A percentile compares a stretch with the other conserved stretches of the same genome.
Conservation (phyloP, 2,888 invertebrate genomes). For the Sussaba pulchella region DNA sequence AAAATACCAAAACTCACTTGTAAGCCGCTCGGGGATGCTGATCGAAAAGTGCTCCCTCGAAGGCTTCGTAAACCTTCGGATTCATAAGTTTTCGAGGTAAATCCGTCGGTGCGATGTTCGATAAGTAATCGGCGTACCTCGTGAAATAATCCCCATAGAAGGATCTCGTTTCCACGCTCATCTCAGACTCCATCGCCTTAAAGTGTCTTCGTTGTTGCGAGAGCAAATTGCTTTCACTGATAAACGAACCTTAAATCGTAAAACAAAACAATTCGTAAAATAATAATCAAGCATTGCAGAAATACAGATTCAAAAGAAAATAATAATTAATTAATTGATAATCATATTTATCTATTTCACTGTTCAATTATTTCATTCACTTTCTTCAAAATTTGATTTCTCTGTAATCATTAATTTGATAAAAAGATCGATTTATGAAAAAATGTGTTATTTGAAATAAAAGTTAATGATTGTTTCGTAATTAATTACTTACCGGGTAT, state of each 20-base stretch:
- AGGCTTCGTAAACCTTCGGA: conserved; percentile 86
- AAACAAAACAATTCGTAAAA: neutral
- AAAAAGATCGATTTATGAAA: too few relatives aligned
- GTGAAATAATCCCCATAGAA: conserved; percentile 90
- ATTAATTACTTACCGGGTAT: conserved; percentile 87
- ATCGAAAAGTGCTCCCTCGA: conserved; percentile 88
- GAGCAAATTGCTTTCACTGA: conserved; percentile 89
- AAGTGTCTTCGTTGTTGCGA: conserved; percentile 87
- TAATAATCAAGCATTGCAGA: too few relatives aligned
- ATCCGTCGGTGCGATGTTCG: conserved; percentile 80
- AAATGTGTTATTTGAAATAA: neutral
- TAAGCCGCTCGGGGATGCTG: conserved; percentile 87
- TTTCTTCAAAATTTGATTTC: too few relatives aligned
- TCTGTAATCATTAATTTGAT: too few relatives aligned
- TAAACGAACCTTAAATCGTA: conserved; percentile 88
- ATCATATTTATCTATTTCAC: too few relatives aligned
- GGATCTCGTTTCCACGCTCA: conserved; percentile 87
- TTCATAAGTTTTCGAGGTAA: conserved; percentile 86
- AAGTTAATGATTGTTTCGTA: neutral
- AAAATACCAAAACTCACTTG: conserved; percentile 83
- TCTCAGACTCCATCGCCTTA: conserved; percentile 87
- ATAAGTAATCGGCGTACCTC: conserved; percentile 87
- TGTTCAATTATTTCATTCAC: too few relatives aligned
- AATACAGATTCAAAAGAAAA: too few relatives aligned
- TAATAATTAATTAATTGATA: too few relatives aligned